Conservation (phyloP, 2,888 invertebrate genomes). For the Nymphalis urticae region DNA sequence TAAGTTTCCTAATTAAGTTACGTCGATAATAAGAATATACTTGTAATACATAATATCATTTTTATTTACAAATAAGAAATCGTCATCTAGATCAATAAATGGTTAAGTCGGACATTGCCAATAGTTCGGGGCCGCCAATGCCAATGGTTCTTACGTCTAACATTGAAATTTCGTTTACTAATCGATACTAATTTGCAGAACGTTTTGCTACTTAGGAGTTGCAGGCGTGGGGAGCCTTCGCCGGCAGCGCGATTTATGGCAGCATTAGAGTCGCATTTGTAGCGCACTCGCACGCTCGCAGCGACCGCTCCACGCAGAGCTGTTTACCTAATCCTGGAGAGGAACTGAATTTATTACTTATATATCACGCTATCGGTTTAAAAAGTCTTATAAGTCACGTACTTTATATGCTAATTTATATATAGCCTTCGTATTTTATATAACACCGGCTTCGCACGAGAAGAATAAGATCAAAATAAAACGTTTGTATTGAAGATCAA, state of each 20-base stretch:
- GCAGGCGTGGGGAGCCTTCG: conserved; percentile 49
- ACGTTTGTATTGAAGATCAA: too few species aligned
- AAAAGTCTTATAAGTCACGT: conserved; percentile 2
- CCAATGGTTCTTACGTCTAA: neutral
- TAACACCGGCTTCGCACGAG: neutral
- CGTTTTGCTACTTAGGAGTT: conserved; percentile 53
- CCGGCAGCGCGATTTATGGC: conserved; percentile 65
- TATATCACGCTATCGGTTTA: conserved; percentile 15
- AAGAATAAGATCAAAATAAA: too few species aligned
- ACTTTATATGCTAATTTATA: neutral
- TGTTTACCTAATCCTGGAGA: conserved; percentile 29
- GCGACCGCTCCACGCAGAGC: conserved; percentile 28
- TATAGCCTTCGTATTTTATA: neutral
- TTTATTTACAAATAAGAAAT: too few species aligned
- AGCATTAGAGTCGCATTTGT: conserved; percentile 68
- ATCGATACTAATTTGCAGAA: conserved; percentile 72
- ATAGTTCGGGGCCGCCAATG: neutral
- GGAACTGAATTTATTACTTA: conserved; percentile 31
- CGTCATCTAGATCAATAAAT: too few species aligned
- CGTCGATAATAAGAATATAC: too few species aligned
- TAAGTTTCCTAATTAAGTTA: too few species aligned
- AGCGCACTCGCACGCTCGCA: conserved; percentile 24
- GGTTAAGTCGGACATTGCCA: neutral
- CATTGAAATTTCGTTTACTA: conserved; percentile 61
- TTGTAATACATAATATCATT: too few species aligned